phyloP scores from a whole-genome alignment of 2,797 vertebrate species.

The Myiotriccus ornatus region DNA sequence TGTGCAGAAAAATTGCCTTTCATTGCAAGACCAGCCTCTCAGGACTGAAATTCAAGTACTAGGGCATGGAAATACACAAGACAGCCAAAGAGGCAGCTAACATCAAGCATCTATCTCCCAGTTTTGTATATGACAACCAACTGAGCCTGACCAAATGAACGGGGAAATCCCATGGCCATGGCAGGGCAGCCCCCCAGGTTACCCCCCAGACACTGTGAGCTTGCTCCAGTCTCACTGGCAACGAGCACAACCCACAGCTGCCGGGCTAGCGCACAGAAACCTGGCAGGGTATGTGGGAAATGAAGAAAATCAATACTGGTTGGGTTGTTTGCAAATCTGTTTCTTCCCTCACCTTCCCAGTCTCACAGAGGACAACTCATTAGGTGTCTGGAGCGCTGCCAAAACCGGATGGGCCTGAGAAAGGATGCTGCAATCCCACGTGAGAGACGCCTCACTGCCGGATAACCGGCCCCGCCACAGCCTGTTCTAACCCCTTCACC shows the following conservation, averaged over 20 bases:
- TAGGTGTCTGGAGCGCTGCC: background rate
- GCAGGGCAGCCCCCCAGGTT: background rate
- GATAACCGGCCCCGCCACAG: rapidly evolving
- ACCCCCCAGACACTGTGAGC: background rate
- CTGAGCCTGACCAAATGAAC: rapidly evolving
- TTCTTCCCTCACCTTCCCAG: background rate
- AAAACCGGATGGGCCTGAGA: background rate
- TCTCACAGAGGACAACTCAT: background rate
- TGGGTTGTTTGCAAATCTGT: background rate
- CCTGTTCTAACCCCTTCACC: background rate
- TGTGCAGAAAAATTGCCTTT: background rate
- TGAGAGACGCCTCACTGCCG: background rate
- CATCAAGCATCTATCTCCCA: background rate
- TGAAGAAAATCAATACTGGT: background rate
- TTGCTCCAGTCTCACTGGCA: background rate
- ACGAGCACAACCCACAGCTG: background rate
- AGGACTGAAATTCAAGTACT: background rate
- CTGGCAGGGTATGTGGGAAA: background rate
- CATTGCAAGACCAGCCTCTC: background rate
- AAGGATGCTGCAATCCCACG: background rate
- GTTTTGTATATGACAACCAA: rapidly evolving
- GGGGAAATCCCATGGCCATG: rapidly evolving
- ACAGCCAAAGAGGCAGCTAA: background rate
- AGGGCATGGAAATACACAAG: rapidly evolving
- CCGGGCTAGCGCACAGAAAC: background rate